Base-by-base conservation (phyloP, 2,888 invertebrate genomes). In the Scaptomyza polygonia region DNA sequence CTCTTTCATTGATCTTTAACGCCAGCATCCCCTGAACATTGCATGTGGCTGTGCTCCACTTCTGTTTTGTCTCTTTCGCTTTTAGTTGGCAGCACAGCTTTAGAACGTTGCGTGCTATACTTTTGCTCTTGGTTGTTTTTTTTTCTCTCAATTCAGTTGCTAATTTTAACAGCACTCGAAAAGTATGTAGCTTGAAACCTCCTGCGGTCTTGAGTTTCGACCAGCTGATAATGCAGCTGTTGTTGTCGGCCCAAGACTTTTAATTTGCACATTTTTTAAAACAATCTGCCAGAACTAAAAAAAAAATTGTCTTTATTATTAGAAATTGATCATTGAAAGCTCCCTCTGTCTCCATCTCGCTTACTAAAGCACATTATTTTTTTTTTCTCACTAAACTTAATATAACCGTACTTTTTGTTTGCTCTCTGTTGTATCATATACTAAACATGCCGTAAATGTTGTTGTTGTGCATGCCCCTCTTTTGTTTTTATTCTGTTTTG, bases 1-100 rank as follows among this genome's bases (percentile, higher is more conserved):
- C 79, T 70, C 59, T 72, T 86, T 86, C 82, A 82, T 82, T 83
- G 86, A 88, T 79, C 87, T 82, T 84, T 67, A 76, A 84, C 71
- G 77, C 71, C 84, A 82, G 83, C 72, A 74, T 68, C 63, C 58
- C 69, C 54, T 66, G 68, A 44, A 57, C 71, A 69, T 72, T 74
- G 74, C 76, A 72, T 79, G 79, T 77, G 77, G 53, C 55, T 42
- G 14, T 49, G 63, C 68, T 66, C 34, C 65, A 55, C 21, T 51
- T 64, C 51, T 56, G 30, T 43, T 27, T 21, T n/a, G 30, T 34
- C 25, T 51, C 34, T 47, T 62, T 65, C 63, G 59, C 51, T 66
- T 44, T 30, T 27, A 34, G 55, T 25, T 29, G 32, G 11, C 27
- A 2, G 25, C 32, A 40, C 52, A 18, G n/a, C 21, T 67, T 64